These are phyloP conservation scores for Oscheius sp. DNA, from an alignment of 2,888 invertebrate genomes.

Conservation along the genomic window DNA sequence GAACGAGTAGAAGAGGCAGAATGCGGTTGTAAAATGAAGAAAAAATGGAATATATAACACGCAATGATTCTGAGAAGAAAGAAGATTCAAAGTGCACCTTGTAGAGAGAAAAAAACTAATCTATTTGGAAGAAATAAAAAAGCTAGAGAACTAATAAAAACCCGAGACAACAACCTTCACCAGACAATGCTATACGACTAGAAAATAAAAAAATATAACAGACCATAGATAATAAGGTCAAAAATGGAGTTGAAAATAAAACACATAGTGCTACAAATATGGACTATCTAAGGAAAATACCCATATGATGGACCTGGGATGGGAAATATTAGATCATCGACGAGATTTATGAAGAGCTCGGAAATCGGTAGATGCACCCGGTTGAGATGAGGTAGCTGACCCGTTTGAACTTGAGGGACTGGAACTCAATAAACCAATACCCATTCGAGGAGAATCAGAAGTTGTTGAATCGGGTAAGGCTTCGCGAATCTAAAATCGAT, in stretches of 20 bases:
- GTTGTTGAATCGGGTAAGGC: constrained; percentile 45
- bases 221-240: too few species aligned
- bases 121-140: background rate
- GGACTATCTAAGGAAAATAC: background rate
- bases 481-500: constrained; percentile 41
- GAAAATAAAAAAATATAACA: background rate
- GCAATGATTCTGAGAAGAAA: too few species aligned
- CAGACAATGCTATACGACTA: constrained; percentile 21
- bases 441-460: constrained; percentile 40
- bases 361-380: constrained; percentile 35
- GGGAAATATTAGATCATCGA: background rate
- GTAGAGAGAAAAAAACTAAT: background rate
- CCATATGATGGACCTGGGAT: background rate
- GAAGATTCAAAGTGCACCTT: constrained; percentile 2
- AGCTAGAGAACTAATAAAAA: constrained; percentile 7
- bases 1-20: constrained; percentile 7
- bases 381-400: constrained; percentile 24
- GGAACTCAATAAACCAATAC: background rate
- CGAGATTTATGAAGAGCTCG: constrained; percentile 26
- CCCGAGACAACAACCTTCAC: constrained; percentile 16
- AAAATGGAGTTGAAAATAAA: background rate
- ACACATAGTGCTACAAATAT: background rate
- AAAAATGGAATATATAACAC: background rate
- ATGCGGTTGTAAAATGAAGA: background rate
- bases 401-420: constrained; percentile 30